phyloP scores from a whole-genome alignment of 2,113 vertebrate genomes.

The Misgurnus mizolepis region DNA sequence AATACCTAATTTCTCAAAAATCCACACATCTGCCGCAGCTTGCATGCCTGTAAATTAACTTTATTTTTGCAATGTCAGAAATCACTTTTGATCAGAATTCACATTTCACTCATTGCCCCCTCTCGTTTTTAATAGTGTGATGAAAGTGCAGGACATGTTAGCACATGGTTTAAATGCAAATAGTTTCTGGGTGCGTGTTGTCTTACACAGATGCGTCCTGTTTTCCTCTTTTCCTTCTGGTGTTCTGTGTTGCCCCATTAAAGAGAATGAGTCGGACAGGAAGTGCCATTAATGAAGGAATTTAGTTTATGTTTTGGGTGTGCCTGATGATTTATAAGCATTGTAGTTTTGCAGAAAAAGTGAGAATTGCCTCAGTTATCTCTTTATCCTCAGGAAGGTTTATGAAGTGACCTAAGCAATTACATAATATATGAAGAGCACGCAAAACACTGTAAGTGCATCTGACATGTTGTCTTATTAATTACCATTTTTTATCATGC shows the following conservation, averaged over 20 bases:
- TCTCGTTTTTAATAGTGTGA: neutral
- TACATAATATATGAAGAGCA: too few relatives aligned
- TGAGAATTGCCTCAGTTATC: neutral
- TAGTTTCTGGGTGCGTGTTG: slow-evolving; percentile 10
- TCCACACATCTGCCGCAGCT: neutral
- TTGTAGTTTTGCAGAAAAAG: neutral
- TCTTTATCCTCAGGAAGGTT: too few relatives aligned
- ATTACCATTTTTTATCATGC: too few relatives aligned
- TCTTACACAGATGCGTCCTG: slow-evolving; percentile 51
- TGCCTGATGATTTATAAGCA: neutral
- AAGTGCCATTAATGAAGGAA: slow-evolving; percentile 50
- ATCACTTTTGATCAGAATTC: neutral
- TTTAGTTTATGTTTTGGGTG: slow-evolving; percentile 26
- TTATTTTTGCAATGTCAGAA: neutral
- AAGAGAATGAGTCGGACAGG: slow-evolving; percentile 28
- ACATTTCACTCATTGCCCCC: neutral
- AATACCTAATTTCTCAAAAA: neutral
- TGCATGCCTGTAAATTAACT: neutral
- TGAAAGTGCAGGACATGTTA: neutral
- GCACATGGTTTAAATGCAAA: slow-evolving; percentile 1
- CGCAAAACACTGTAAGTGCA: too few relatives aligned
- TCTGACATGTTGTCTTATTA: too few relatives aligned
- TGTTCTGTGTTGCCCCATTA: slow-evolving; percentile 36
- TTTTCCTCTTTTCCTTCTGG: slow-evolving; percentile 39
- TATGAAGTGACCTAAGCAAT: too few relatives aligned